A percentile compares a stretch with the other conserved stretches of the same genome.
Conservation (phyloP, 2,113 vertebrate species). For the Astur gentilis region DNA sequence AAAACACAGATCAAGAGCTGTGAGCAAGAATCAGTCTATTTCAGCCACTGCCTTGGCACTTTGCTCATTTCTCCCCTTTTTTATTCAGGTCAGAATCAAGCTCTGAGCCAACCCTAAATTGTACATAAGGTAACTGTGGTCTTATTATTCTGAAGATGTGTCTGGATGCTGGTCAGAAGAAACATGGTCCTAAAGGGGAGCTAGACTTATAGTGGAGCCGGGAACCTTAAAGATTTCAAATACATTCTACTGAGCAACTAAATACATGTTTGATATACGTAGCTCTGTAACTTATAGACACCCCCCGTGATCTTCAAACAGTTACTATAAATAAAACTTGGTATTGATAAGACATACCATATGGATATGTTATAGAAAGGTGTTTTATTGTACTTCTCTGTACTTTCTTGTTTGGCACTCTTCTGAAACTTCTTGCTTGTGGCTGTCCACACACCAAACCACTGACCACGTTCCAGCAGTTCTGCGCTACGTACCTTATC, state of each 20-base stretch:
- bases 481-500: background rate
- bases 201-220: background rate
- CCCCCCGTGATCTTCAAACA: background rate
- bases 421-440: background rate
- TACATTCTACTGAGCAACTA: background rate
- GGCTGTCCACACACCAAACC: background rate
- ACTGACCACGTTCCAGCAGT: background rate
- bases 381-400: background rate
- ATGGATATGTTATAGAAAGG: background rate
- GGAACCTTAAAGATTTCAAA: background rate
- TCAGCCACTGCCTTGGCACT: background rate
- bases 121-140: background rate
- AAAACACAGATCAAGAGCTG: background rate
- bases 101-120: background rate
- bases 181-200: background rate
- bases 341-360: background rate
- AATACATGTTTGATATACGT: background rate
- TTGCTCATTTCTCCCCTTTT: background rate
- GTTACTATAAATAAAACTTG: background rate
- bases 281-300: background rate
- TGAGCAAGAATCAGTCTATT: background rate
- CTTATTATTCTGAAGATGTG: background rate
- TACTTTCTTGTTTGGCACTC: background rate
- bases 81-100: background rate
- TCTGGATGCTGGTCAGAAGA: background rate